A percentile compares a stretch with the other conserved stretches of the same genome.
phyloP scores from a whole-genome alignment of 2,797 vertebrate genomes.

The Sternotherus odoratus region DNA sequence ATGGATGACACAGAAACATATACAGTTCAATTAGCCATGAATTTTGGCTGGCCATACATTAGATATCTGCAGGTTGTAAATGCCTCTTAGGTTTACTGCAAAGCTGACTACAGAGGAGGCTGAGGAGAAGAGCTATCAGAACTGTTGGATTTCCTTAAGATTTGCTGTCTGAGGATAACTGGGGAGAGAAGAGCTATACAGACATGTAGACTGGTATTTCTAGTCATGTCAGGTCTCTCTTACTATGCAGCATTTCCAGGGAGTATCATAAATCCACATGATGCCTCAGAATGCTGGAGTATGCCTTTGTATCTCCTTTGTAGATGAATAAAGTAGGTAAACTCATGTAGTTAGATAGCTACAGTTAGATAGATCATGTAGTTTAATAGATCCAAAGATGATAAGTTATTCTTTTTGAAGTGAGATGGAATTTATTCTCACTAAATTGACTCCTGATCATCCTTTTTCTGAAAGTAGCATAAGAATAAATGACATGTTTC shows the following conservation, averaged over 20 bases:
- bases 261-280: neutral
- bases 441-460: neutral
- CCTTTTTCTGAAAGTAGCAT: neutral
- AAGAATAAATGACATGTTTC: accelerated
- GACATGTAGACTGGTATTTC: accelerated
- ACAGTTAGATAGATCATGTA: accelerated
- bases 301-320: neutral
- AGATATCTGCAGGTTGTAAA: neutral
- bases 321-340: accelerated
- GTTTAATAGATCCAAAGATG: too few relatives aligned
- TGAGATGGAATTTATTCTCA: accelerated
- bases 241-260: accelerated
- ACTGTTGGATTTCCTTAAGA: neutral
- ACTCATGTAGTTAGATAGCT: accelerated
- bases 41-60: too few relatives aligned
- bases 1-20: neutral
- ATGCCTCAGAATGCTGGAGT: neutral
- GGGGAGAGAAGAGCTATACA: accelerated
- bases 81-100: neutral
- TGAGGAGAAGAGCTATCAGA: neutral
- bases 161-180: neutral
- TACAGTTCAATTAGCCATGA: neutral
- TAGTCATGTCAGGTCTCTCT: neutral
- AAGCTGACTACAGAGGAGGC: neutral
- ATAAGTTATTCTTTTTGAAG: accelerated